Evolutionary conservation across 2,888 invertebrate species (phyloP), one percentile per base, ranked within the genome.

Genomic region (Sphaerophoria taeniata): DNA sequence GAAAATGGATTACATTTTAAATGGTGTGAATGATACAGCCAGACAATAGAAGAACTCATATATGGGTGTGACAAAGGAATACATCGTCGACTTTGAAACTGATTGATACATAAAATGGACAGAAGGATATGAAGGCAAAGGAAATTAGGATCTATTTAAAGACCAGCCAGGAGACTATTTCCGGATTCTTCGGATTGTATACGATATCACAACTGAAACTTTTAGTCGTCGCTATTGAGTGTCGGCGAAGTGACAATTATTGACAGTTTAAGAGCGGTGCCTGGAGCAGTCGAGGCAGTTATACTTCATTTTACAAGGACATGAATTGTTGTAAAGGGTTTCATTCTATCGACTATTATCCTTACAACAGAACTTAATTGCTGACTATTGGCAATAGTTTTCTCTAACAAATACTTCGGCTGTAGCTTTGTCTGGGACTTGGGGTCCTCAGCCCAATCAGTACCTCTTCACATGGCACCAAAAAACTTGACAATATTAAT

Each of bases 91-190:
- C 24, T 24, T 24, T 24, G 24, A 24, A 24, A 24, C 24, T 1
- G 24, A 24, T 24, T 24, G 24, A 24, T 24, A 24, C 24, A 24
- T 24, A 24, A 24, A 24, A 24, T 2, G 24, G 24, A 24, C 24
- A 24, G 24, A 24, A 24, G 24, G 24, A 24, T 49, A 16, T 14
- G 49, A 34, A 31, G 55, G 33, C 45, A 79, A 43, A 80, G 84
- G 84, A 84, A 84, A 84, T 84, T 84, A 75, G 84, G 71, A 80
- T 84, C 84, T 84, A 80, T 84, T 84, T 84, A 36, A 33, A 79
- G 83, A 70, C 43, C 9, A 43, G 9, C 9, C 9, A 9, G 9
- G 45, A 34, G 31, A 31, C 16, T 53, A 36, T 55, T 53, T 56
- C 49, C 47, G 55, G 24, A 16, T 34, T 6, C 16, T 6, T 47